Evolutionary conservation across 2,888 invertebrate species (phyloP).

Genomic region (Rhagonycha fulva): DNA sequence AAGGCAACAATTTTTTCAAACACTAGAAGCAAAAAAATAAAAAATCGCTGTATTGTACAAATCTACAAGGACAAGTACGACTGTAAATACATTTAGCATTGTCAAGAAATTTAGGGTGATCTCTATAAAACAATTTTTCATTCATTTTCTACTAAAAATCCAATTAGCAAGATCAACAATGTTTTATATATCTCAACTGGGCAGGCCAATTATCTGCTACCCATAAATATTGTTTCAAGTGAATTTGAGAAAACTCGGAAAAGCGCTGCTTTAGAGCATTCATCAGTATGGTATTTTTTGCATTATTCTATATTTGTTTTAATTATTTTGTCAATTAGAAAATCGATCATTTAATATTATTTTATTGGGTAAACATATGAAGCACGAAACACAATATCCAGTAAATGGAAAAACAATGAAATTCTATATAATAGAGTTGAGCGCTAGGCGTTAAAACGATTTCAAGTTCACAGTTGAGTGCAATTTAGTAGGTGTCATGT

Average conservation of each 20-base stretch:
- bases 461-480: conserved; percentile 16
- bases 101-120: neutral
- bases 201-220: neutral
- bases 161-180: neutral
- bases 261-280: neutral
- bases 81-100: neutral
- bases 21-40: neutral
- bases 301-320: neutral
- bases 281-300: neutral
- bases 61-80: neutral
- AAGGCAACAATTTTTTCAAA: too few species aligned
- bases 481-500: conserved; percentile 14
- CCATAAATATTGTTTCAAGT: neutral
- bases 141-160: neutral
- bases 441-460: conserved; percentile 19
- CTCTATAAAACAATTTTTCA: neutral
- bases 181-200: neutral
- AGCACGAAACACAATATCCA: conserved; percentile 9
- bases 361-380: neutral
- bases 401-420: conserved; percentile 16
- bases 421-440: conserved; percentile 12
- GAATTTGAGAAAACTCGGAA: neutral
- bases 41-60: neutral
- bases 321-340: neutral
- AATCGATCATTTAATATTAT: neutral